Base-by-base conservation (phyloP, 2,113 vertebrate genomes). In the Tautogolabrus adspersus region DNA sequence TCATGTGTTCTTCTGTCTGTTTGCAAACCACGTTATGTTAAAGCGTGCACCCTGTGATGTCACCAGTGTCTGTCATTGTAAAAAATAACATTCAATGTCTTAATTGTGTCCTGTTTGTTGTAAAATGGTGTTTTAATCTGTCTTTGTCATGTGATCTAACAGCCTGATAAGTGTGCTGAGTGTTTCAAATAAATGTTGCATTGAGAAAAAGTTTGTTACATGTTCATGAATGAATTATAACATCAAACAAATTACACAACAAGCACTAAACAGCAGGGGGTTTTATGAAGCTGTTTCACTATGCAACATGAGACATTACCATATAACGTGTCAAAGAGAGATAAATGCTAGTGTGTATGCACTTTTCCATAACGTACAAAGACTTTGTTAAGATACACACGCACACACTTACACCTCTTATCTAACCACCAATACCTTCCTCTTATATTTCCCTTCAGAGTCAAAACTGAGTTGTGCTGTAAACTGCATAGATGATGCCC, bases 181-280 rank as follows among this genome's bases (percentile, higher is more conserved):
- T 51, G 51, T 74, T 81, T 71, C 22, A 22, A 88, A 84, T 88
- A 84, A 86, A 88, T 74, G 10, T 83, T 84, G 83, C 83, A 83
- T 84, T 15, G 42, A 81, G 10, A 34, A 83, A 15, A 37, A 51
- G 6, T 72, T 51, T 73, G 69, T 80, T 71, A 12, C 10, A 38
- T 61, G 66, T 83, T 19, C 6, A 34, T 69, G 47, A 66, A 54
- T 69, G 52, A 3, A 9, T 54, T 8, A 46, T 13, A 13, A 4
- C n/a, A 34, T 34, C 30, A 34, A 34, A 34, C 6, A 34, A 34
- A 34, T 34, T 34, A 6, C 3, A 34, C 1, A 54, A 54, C 52
- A 54, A 54, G 7, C 16, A 54, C 15, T 11, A 46, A 46, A 15
- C 15, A 46, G 15, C 15, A 46, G 8, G 8, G 8, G 40, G 1